Evolutionary conservation across 1,140 invertebrate genomes (phyloP).

Genomic region (Papilio glaucus): DNA sequence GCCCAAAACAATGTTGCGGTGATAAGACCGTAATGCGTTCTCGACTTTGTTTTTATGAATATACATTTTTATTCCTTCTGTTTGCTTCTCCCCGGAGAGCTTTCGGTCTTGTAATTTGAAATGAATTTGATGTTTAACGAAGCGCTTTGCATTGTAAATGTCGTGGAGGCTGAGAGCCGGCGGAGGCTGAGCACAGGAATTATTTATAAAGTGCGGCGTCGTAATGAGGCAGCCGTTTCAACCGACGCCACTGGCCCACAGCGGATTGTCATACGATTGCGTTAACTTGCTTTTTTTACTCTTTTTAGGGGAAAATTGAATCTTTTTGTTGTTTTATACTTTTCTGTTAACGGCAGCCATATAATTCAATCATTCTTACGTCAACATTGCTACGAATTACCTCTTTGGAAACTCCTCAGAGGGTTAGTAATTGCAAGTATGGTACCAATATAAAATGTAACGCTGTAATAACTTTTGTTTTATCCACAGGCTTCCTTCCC

Average conservation of each 20-base stretch:
- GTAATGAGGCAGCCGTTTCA: conserved; percentile 12
- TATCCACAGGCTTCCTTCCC: conserved; percentile 58
- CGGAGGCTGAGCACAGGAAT: background rate
- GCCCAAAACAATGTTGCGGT: background rate
- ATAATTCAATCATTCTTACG: background rate
- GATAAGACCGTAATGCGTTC: conserved; percentile 18
- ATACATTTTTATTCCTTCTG: conserved; percentile 26
- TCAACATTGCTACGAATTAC: background rate
- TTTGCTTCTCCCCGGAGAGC: background rate
- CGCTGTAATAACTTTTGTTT: conserved; percentile 21
- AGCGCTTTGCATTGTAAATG: conserved; percentile 27
- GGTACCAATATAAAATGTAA: too few species aligned
- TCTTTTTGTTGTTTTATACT: background rate
- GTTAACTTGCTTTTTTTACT: conserved; percentile 8
- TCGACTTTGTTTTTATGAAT: conserved; percentile 23
- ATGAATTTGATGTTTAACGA: conserved; percentile 19
- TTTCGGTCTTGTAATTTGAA: conserved; percentile 10
- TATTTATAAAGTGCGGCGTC: conserved; percentile 17
- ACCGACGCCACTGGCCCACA: background rate
- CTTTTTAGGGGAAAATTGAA: background rate
- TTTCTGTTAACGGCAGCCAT: conserved; percentile 1
- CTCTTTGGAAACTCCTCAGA: too few species aligned
- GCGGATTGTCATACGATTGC: background rate
- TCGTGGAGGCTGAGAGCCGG: background rate
- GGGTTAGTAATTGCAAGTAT: too few species aligned